Evolutionary conservation across 2,888 invertebrate genomes (phyloP).

Genomic region (Poecilobothrus nobilitatus): DNA sequence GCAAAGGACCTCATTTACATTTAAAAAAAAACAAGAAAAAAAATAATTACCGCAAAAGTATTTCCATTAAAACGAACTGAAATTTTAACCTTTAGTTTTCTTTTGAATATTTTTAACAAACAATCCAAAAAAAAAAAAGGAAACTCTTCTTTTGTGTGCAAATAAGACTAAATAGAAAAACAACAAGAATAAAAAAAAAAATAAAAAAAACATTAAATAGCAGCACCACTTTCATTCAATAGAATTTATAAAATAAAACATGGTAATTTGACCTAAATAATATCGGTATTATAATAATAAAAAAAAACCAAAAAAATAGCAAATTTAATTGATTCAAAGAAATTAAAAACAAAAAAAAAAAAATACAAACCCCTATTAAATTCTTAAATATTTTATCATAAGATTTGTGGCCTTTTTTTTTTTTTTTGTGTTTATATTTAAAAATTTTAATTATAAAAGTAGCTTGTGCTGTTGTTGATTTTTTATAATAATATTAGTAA

Average conservation of each 20-base stretch:
- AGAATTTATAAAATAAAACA: not conserved
- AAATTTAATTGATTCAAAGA: no score
- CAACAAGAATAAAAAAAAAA: not conserved
- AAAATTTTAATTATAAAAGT: no score
- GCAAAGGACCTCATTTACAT: not conserved
- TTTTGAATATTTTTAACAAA: no score
- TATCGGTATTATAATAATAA: not conserved
- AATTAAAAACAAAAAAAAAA: not conserved
- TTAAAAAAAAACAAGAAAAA: not conserved
- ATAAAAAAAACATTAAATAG: not conserved
- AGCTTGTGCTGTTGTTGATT: no score
- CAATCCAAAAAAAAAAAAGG: no score
- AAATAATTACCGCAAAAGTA: not conserved
- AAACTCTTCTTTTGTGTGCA: no score
- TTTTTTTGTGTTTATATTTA: no score
- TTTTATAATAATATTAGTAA: no score
- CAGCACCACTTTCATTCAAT: not conserved
- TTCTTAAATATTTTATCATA: no score
- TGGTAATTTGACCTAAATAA: not conserved
- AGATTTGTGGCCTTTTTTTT: no score
- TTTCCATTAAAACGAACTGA: not conserved
- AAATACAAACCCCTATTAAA: not conserved
- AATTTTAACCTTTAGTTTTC: not conserved
- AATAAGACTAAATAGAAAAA: no score
- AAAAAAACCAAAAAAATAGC: no score